A percentile compares a stretch with the other conserved stretches of the same genome.
phyloP scores from a whole-genome alignment of 2,797 vertebrate species.

The Semaprochilodus insignis region DNA sequence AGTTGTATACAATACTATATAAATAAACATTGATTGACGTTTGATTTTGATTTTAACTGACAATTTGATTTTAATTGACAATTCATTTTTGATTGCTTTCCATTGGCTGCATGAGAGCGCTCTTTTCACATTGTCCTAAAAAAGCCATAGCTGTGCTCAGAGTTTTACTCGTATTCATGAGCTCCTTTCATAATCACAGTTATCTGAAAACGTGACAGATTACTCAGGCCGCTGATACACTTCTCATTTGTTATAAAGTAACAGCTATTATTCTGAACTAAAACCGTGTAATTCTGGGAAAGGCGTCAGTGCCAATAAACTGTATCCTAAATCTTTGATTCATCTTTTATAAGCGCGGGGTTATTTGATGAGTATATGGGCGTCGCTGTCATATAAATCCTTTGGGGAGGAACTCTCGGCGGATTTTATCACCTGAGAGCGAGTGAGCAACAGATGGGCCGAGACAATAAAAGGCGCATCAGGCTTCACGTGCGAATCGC shows the following conservation, averaged over 20 bases:
- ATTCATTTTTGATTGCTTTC: background rate
- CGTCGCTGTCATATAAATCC: slow-evolving; percentile 44
- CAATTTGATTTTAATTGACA: too few species aligned
- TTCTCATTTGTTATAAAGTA: background rate
- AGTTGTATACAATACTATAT: too few species aligned
- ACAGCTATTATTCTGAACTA: slow-evolving; percentile 6
- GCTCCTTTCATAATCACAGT: background rate
- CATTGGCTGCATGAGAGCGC: too few species aligned
- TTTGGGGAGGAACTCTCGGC: slow-evolving; percentile 25
- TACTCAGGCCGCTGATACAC: background rate
- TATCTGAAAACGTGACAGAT: background rate
- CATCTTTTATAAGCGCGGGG: slow-evolving; percentile 29
- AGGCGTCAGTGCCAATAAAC: slow-evolving; percentile 20
- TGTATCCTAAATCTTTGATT: slow-evolving; percentile 21
- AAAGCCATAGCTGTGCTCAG: background rate
- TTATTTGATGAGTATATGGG: slow-evolving; percentile 36
- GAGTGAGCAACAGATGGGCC: slow-evolving; percentile 80
- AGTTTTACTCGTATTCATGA: background rate
- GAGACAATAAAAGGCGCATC: slow-evolving; percentile 78
- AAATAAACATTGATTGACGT: too few species aligned
- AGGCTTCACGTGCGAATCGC: slow-evolving; percentile 87
- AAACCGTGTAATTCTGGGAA: slow-evolving; percentile 13
- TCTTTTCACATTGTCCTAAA: background rate
- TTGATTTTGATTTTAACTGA: too few species aligned
- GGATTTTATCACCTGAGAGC: slow-evolving; percentile 82